Evolutionary conservation across 2,888 invertebrate genomes (phyloP).

Genomic region (Ariolimax columbianus): DNA sequence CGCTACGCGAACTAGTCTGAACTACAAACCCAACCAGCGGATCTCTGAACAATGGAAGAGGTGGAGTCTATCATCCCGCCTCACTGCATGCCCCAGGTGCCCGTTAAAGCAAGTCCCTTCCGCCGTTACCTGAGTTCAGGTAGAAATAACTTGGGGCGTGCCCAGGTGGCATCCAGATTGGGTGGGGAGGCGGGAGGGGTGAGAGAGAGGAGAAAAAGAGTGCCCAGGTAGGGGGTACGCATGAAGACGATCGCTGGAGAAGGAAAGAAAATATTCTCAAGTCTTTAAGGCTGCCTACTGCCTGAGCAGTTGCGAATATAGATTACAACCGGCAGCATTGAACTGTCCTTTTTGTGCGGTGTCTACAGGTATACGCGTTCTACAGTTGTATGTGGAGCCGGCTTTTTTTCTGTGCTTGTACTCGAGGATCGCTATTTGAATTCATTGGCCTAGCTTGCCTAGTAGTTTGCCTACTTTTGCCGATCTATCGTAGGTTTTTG

Average conservation of each 20-base stretch:
- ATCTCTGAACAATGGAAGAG: background rate
- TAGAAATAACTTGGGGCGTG: constrained; percentile 16
- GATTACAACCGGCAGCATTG: background rate
- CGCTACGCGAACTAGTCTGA: background rate
- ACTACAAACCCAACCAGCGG: background rate
- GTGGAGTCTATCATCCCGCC: background rate
- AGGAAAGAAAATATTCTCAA: background rate
- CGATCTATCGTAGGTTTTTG: too few relatives aligned
- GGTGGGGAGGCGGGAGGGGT: background rate
- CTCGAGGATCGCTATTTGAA: too few relatives aligned
- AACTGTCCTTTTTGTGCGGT: too few relatives aligned
- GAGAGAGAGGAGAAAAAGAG: background rate
- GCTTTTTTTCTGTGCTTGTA: too few relatives aligned
- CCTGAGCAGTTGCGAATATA: background rate
- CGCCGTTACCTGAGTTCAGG: constrained; percentile 13
- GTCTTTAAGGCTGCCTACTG: background rate
- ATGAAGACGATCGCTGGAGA: background rate
- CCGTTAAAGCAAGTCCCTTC: background rate
- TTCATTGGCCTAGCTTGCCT: too few relatives aligned
- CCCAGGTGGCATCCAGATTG: background rate
- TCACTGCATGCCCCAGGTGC: background rate
- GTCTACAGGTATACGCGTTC: too few relatives aligned
- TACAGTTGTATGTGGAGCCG: too few relatives aligned
- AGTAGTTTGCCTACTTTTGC: too few relatives aligned
- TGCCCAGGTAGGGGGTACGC: background rate